These are phyloP conservation scores for Polyodon spathula DNA, from an alignment of 2,113 vertebrate species.

Conservation along the genomic window DNA sequence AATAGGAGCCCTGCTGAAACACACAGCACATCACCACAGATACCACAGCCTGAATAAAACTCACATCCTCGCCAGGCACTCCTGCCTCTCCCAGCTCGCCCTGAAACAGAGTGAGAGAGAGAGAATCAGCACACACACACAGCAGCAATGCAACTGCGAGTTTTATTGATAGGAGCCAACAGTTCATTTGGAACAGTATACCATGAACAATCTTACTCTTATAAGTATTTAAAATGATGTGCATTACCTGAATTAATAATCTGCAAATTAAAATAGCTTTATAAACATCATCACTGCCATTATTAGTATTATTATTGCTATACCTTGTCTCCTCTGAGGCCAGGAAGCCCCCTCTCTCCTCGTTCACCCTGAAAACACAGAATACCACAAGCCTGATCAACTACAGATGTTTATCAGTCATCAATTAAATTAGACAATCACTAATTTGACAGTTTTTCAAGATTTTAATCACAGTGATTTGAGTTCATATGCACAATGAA, in stretches of 20 bases:
- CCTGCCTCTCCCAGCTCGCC: conserved; percentile 72
- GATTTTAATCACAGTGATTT: too few relatives aligned
- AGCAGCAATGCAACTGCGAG: neutral
- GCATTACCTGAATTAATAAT: neutral
- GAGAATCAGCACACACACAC: neutral
- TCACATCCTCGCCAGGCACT: conserved; percentile 82
- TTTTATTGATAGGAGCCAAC: neutral
- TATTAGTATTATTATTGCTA: conserved; percentile 20
- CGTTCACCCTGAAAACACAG: conserved; percentile 64
- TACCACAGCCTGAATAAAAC: conserved; percentile 32
- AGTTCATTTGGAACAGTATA: neutral
- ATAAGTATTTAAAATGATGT: too few relatives aligned
- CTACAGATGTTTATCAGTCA: neutral
- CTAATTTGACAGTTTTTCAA: too few relatives aligned
- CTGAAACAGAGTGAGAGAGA: conserved; percentile 36
- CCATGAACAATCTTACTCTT: too few relatives aligned
- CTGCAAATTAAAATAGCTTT: neutral
- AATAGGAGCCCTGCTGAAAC: conserved; percentile 67
- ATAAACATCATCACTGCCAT: neutral
- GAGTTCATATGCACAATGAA: too few relatives aligned
- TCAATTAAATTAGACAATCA: conserved; percentile 8
- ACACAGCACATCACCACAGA: neutral
- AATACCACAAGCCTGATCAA: neutral
- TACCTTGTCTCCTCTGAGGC: conserved; percentile 79
- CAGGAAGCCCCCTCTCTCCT: conserved; percentile 74